Conservation (phyloP, 2,888 invertebrate species). For the Cremastobaeus sp. region DNA sequence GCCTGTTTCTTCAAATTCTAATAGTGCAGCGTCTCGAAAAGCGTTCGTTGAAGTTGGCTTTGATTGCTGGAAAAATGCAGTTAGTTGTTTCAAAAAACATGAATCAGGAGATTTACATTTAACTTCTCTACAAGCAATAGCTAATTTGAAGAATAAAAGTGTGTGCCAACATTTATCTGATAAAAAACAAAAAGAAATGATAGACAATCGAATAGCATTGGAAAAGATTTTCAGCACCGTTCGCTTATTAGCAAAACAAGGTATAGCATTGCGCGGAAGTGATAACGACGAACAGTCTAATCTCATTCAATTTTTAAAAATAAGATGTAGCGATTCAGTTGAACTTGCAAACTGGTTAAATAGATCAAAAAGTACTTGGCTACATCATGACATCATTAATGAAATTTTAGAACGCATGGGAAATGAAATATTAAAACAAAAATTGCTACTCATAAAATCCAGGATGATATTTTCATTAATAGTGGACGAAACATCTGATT, state of each 20-base stretch:
- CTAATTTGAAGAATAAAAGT: constrained; percentile 27
- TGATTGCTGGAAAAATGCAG: constrained; percentile 52
- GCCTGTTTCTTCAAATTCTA: no score
- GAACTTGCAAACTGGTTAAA: constrained; percentile 24
- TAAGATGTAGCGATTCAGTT: constrained; percentile 43
- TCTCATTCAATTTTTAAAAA: constrained; percentile 49
- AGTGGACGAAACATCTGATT: constrained; percentile 23
- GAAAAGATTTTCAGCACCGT: constrained; percentile 37
- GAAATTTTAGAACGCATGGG: constrained; percentile 17
- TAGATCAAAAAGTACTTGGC: constrained; percentile 10
- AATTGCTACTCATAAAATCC: constrained; percentile 11
- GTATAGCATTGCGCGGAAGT: constrained; percentile 35
- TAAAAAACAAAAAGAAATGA: constrained; percentile 47
- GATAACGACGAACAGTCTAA: constrained; percentile 47
- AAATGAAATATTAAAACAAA: background rate
- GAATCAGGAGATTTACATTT: constrained; percentile 36
- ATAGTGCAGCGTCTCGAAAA: constrained; percentile 18
- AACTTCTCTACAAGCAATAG: constrained; percentile 15
- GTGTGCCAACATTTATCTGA: constrained; percentile 17
- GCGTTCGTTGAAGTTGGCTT: constrained; percentile 47
- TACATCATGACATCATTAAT: constrained; percentile 15
- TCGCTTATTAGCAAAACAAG: constrained; percentile 38
- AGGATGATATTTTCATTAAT: constrained; percentile 19
- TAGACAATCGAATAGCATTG: constrained; percentile 32
- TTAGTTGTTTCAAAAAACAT: constrained; percentile 32